A percentile compares a stretch with the other conserved stretches of the same genome.
Conservation (phyloP, 2,113 vertebrate genomes). For the Tachysurus vachellii region DNA sequence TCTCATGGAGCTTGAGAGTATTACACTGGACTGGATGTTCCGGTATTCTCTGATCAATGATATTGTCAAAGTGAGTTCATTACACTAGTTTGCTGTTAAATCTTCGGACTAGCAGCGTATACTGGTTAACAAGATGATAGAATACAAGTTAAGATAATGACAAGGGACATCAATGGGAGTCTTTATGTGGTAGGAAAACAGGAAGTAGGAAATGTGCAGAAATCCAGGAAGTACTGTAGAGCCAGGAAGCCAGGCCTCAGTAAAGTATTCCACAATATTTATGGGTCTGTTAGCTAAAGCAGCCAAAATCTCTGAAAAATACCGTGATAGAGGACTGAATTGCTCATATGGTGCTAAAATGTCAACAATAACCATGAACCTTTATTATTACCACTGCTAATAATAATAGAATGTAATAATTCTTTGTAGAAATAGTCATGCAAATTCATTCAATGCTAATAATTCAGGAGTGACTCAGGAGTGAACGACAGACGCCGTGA, state of each 20-base stretch:
- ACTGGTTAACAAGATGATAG: background rate
- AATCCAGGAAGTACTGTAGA: background rate
- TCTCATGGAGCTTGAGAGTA: slow-evolving; percentile 93
- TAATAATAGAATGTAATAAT: background rate
- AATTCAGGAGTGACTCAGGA: background rate
- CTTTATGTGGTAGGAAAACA: background rate
- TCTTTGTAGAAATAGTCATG: background rate
- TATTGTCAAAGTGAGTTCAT: slow-evolving; percentile 83
- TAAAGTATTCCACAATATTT: background rate
- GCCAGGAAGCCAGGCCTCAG: background rate
- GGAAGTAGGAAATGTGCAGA: background rate
- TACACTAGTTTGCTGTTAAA: background rate
- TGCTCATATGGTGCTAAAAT: background rate
- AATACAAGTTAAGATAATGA: background rate
- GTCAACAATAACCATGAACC: background rate
- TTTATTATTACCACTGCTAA: background rate
- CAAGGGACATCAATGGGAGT: background rate
- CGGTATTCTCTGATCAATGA: slow-evolving; percentile 90
- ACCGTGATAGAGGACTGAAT: background rate
- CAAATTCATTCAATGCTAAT: background rate
- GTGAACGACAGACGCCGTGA: background rate
- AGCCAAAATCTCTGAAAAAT: background rate
- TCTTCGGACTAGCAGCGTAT: background rate
- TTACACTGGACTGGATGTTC: slow-evolving; percentile 97
- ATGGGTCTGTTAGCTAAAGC: background rate